phyloP scores from a whole-genome alignment of 2,888 invertebrate genomes.

The Leucophora obtusa region DNA sequence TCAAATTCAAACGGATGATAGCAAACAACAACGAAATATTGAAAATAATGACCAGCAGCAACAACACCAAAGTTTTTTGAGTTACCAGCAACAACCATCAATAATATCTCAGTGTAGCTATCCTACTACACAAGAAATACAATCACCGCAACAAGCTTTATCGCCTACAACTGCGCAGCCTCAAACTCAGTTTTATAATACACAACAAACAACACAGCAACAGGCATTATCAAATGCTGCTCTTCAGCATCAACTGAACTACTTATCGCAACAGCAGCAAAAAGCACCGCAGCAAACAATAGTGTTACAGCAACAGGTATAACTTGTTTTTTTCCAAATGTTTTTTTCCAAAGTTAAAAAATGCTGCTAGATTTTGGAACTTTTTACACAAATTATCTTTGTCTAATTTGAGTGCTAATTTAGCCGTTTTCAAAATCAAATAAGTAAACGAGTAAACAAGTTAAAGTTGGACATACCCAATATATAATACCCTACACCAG shows the following conservation, averaged over 20 bases:
- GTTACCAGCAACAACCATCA: slow-evolving; percentile 30
- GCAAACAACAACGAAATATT: slow-evolving; percentile 8
- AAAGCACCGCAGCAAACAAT: slow-evolving; percentile 66
- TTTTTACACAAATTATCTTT: too few species aligned
- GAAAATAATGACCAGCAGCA: slow-evolving; percentile 65
- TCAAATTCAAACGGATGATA: slow-evolving; percentile 27
- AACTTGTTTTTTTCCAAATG: too few species aligned
- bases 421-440: too few species aligned
- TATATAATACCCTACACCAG: too few species aligned
- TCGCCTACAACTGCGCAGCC: slow-evolving; percentile 57
- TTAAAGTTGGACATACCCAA: too few species aligned
- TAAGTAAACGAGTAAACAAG: too few species aligned
- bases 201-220: slow-evolving; percentile 43
- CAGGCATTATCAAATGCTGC: slow-evolving; percentile 39
- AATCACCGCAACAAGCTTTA: slow-evolving; percentile 36
- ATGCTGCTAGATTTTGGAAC: too few species aligned
- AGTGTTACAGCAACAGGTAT: slow-evolving; percentile 63
- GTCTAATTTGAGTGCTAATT: too few species aligned
- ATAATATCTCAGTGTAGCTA: slow-evolving; percentile 32
- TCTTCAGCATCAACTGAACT: slow-evolving; percentile 55
- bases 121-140: slow-evolving; percentile 24
- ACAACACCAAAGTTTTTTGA: slow-evolving; percentile 65
- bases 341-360: too few species aligned
- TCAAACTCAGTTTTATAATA: slow-evolving; percentile 47
- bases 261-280: slow-evolving; percentile 62